A percentile compares a stretch with the other conserved stretches of the same genome.
Conservation (phyloP, 2,113 vertebrate species). For the Coturnix japonica region DNA sequence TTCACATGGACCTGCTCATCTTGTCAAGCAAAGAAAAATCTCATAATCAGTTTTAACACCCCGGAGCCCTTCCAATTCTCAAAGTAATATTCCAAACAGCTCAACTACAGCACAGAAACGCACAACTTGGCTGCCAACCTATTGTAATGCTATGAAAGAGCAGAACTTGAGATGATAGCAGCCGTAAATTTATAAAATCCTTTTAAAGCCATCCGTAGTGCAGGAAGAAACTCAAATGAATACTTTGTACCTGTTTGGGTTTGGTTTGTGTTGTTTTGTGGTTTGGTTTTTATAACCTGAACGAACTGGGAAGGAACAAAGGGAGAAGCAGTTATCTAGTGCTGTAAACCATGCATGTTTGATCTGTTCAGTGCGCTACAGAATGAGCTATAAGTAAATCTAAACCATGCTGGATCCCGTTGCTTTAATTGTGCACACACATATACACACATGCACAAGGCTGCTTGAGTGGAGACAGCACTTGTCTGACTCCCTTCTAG, state of each 20-base stretch:
- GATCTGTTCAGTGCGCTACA: not conserved
- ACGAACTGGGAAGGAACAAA: slow-evolving; percentile 10
- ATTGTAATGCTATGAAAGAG: slow-evolving; percentile 48
- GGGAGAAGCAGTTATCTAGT: slow-evolving; percentile 18
- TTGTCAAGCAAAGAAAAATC: slow-evolving; percentile 84
- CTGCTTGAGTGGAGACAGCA: not conserved
- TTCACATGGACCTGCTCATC: slow-evolving; percentile 75
- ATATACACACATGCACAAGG: not conserved
- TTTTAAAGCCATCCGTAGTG: slow-evolving; percentile 32
- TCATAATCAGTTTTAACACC: slow-evolving; percentile 81
- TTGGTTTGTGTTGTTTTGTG: fast-evolving
- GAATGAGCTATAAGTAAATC: not conserved
- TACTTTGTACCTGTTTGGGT: not conserved
- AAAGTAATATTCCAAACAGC: slow-evolving; percentile 80
- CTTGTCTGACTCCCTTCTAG: not conserved
- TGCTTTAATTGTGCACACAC: not conserved
- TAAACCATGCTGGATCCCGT: not conserved
- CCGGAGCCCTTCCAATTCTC: slow-evolving; percentile 74
- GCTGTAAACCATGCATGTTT: not conserved
- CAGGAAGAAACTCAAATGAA: slow-evolving; percentile 52
- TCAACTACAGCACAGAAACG: slow-evolving; percentile 65
- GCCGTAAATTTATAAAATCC: slow-evolving; percentile 69
- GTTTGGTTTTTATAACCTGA: not conserved
- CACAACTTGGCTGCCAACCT: slow-evolving; percentile 25
- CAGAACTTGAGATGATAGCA: slow-evolving; percentile 37